Evolutionary conservation across 2,888 invertebrate species (phyloP).

Genomic region (Phyllotreta cruciferae): DNA sequence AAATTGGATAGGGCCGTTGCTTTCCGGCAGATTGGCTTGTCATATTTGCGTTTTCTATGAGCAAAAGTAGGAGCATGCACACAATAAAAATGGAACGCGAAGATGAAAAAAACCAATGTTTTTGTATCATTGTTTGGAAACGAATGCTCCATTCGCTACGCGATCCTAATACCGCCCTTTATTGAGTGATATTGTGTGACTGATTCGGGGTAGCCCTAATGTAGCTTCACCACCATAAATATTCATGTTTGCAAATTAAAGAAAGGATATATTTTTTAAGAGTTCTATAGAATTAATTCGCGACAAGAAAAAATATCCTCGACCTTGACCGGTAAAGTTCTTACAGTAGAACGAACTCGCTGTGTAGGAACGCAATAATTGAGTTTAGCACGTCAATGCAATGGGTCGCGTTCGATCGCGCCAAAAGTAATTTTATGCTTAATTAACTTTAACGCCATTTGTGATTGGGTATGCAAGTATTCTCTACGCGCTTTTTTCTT

Average conservation of each 20-base stretch:
- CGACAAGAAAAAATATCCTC: background rate
- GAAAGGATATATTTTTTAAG: too few species aligned
- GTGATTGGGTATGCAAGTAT: slow-evolving; percentile 32
- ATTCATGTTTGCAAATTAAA: too few species aligned
- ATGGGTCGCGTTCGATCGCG: slow-evolving; percentile 30
- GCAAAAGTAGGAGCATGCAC: slow-evolving; percentile 34
- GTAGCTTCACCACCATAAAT: too few species aligned
- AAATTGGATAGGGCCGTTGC: slow-evolving; percentile 40
- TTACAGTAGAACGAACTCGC: background rate
- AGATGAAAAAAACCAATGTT: slow-evolving; percentile 7
- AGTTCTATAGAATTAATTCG: too few species aligned
- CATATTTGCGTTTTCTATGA: slow-evolving; percentile 36
- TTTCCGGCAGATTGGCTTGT: slow-evolving; percentile 37
- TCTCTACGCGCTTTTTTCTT: background rate
- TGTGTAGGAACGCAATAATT: slow-evolving; percentile 8
- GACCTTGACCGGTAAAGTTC: slow-evolving; percentile 5
- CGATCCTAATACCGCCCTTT: too few species aligned
- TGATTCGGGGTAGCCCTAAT: too few species aligned
- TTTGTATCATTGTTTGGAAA: slow-evolving; percentile 30
- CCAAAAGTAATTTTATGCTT: slow-evolving; percentile 44
- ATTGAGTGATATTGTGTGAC: too few species aligned
- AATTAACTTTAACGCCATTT: slow-evolving; percentile 44
- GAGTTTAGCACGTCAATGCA: slow-evolving; percentile 21
- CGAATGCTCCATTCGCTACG: background rate
- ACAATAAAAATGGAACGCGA: slow-evolving; percentile 31